Evolutionary conservation across 2,797 vertebrate species (phyloP), one percentile per base, ranked within the genome.

Genomic region (Otus scops): DNA sequence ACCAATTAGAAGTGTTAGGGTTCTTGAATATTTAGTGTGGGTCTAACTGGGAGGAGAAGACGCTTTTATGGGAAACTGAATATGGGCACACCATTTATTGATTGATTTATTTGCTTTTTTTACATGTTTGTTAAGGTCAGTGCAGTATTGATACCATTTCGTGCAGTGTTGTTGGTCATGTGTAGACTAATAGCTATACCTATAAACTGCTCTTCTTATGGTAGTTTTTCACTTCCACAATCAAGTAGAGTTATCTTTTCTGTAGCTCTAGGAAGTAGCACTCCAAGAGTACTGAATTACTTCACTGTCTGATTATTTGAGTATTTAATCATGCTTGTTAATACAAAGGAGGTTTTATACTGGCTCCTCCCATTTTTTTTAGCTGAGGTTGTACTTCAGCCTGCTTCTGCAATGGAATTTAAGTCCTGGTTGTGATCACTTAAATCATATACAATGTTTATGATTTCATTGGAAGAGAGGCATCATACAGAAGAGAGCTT

Each of bases 131-230:
- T 59, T 56, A 50, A 83, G 74, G 21, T 47, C 53, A 51, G 27
- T 45, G 32, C 32, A 71, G 4, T 17, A 15, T 18, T 68, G 53
- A 10, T 70, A 64, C 27, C n/a, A 6, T 63, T 77, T 80, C 39
- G 28, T 53, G 38, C 57, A 76, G 56, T 17, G 36, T 50, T 0
- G 0, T 45, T 74, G 7, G 19, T 53, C 45, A 3, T 3, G 13
- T 28, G 28, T 51, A 69, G 59, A 5, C 65, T 65, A 48, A 5
- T 30, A 68, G 27, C 67, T 79, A 5, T 70, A 69, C 14, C 50
- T 57, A 4, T 32, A 3, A 53, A 12, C 43, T 73, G 47, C 47
- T 74, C 14, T 20, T 90, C 47, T 76, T 78, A 30, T 9, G 41
- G 60, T 51, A 50, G 6, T 53, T 88, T 79, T 57, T 50, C 20